These are phyloP conservation scores for Lepidochrysops patricia DNA, from an alignment of 2,888 invertebrate genomes.

Conservation along the genomic window DNA sequence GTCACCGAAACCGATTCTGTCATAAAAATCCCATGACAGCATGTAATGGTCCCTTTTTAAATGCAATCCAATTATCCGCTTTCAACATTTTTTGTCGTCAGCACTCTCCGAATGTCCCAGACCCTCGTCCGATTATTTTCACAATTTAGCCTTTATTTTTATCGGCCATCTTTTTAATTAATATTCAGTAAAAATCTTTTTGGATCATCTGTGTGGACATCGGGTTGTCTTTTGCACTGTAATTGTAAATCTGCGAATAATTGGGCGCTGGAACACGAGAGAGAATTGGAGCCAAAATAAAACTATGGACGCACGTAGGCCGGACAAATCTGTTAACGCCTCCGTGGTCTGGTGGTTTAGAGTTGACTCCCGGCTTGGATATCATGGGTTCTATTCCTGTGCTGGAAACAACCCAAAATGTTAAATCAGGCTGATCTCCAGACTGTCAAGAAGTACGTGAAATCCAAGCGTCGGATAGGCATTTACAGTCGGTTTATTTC, in stretches of 20 bases:
- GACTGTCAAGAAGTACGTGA: no score
- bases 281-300: background rate
- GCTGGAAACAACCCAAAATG: no score
- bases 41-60: slow-evolving; percentile 11
- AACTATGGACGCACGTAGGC: background rate
- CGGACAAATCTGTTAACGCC: background rate
- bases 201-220: background rate
- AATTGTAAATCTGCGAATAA: background rate
- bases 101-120: background rate
- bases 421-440: no score
- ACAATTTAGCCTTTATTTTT: slow-evolving; percentile 1
- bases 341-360: no score
- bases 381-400: no score
- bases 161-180: background rate
- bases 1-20: slow-evolving; percentile 42
- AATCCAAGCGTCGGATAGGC: no score
- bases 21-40: slow-evolving; percentile 26
- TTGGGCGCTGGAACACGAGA: background rate
- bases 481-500: no score
- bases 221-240: background rate
- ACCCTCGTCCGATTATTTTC: slow-evolving; percentile 6
- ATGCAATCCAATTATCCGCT: slow-evolving; percentile 12
- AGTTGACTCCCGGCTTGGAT: no score
- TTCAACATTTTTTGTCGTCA: background rate
- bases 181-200: slow-evolving; percentile 1